Base-by-base conservation (phyloP, 2,113 vertebrate genomes). In the Podocnemis expansa region DNA sequence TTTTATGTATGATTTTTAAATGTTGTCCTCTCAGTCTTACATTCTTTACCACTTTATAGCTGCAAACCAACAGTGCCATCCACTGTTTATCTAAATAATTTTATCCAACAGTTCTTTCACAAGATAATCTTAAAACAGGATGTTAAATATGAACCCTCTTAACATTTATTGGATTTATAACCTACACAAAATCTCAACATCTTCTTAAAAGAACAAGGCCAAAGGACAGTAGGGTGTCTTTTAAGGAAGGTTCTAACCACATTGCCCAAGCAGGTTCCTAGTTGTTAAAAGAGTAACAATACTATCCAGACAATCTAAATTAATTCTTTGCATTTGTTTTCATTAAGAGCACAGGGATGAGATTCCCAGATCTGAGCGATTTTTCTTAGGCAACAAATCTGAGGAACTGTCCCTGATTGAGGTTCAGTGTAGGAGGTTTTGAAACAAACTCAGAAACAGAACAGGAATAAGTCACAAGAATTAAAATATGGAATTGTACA, bases 1-100 rank as follows among this genome's bases (percentile, higher is more conserved):
- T 3, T 41, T 76, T 54, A 87, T 84, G 22, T 22, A 19, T 51
- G 10, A 27, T 38, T 82, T n/a, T 86, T 78, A 51, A 81, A 88
- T 76, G 17, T 80, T 94, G 8, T 6, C 81, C 31, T 27, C 5
- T 58, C 47, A 38, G 60, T 31, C 6, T 87, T 85, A 11, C 27
- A 49, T 49, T 70, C 90, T 85, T 80, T 78, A 8, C 75, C 89
- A 22, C 79, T 55, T 92, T 84, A 94, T 88, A 93, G 93, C 81
- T 94, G 87, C 81, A 96, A 96, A 88, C 45, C 96, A 96, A 97
- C 88, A 97, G 79, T 94, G 94, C 95, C 96, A 96, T 95, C 95
- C 94, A 85, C 96, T 96, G 95, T 95, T 58, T 70, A 81, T 85
- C 55, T 81, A 29, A 76, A 86, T 84, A 80, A 91, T 78, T 47